Percentiles rank a stretch among this genome's conserved stretches.
Evolutionary conservation across 2,113 vertebrate species (phyloP).

Genomic region (Dendrocopos noguchii): DNA sequence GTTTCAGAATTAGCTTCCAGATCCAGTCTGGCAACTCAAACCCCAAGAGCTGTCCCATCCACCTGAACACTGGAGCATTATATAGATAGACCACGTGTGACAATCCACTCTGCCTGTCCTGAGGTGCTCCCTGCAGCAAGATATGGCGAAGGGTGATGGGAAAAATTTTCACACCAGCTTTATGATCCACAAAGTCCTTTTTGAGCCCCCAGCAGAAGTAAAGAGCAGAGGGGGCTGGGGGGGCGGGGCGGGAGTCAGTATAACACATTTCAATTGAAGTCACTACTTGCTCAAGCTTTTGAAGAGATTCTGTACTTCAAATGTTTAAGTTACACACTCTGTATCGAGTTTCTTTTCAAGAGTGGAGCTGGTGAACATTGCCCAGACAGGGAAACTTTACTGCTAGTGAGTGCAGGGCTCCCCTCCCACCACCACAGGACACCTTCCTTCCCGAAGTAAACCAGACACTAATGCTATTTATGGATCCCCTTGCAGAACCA

Average conservation of each 20-base stretch:
- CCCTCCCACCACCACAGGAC: not conserved
- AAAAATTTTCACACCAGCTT: not conserved
- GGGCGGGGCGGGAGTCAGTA: not conserved
- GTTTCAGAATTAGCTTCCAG: not conserved
- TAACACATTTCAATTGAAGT: not conserved
- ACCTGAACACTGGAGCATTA: fast-evolving
- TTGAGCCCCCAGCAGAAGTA: not conserved
- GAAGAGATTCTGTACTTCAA: not conserved
- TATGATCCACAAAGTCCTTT: not conserved
- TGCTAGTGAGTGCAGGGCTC: not conserved
- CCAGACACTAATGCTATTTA: constrained; percentile 51
- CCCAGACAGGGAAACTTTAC: not conserved
- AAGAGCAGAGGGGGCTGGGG: fast-evolving
- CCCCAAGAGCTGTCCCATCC: not conserved
- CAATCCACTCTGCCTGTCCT: fast-evolving
- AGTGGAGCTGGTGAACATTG: not conserved
- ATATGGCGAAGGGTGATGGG: not conserved
- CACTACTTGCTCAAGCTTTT: not conserved
- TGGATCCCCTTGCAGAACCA: constrained; percentile 17
- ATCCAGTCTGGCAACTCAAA: not conserved
- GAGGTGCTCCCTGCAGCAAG: not conserved
- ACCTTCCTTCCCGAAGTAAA: constrained; percentile 38
- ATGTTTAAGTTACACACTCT: not conserved
- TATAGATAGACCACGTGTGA: not conserved
- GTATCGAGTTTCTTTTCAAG: not conserved